Evolutionary conservation across 1,140 invertebrate genomes (phyloP), one percentile per base, ranked within the genome.

Genomic region (Lutraria rhynchaena): DNA sequence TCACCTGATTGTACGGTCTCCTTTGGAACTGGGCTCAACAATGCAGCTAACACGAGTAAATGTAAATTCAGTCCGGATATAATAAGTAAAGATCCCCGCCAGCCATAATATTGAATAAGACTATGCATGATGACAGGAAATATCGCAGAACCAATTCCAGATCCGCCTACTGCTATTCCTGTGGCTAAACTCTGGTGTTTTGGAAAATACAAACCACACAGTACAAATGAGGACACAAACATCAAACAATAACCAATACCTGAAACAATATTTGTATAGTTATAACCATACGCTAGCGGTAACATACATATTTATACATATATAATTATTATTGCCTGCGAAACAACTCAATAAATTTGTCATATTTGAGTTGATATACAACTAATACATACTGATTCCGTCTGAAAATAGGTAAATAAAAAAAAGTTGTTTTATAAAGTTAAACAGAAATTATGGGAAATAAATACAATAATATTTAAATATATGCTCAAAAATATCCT

Each of bases 111-210:
- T 0, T 94, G 89, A 22, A 97, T 94, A 1, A 98, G 92, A 1
- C 88, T 82, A 27, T 93, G 93, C 17, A 94, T 95, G 31, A 98
- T 89, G 9, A 88, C 86, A 9, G 24, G 96, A 95, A 75, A 96
- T 0, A 97, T 89, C 87, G 98, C 96, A 1, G 95, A 96, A 0
- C 95, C 95, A 31, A 98, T 96, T 22, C 98, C 98, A 0, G 97
- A 98, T 13, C 98, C 98, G 89, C 97, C 98, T 0, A 98, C 98
- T 0, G 96, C 96, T 51, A 98, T 95, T 15, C 97, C 97, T 1
- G 97, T 97, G 0, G 97, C 97, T 35, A 98, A 90, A 5, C 96
- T 97, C 55, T 97, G 93, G 94, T 96, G 96, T 92, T 95, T 95
- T 91, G 98, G 96, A 91, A 98, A 99, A 93, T 98, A 98, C 93